Conservation (phyloP, 1,140 invertebrate species). For the Neodiprion fabricii region DNA sequence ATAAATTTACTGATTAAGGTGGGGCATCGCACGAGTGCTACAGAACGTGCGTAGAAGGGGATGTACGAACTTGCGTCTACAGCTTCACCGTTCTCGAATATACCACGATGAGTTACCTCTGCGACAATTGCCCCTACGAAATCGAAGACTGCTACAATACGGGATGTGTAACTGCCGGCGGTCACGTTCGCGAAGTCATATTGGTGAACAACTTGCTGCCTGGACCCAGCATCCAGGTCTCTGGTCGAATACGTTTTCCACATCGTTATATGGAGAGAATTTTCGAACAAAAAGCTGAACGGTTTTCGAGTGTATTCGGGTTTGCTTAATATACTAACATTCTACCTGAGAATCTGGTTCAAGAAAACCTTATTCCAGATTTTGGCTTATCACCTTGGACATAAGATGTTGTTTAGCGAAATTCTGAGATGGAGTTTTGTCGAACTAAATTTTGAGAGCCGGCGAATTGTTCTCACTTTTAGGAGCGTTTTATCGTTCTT, state of each 20-base stretch:
- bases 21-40: slow-evolving; percentile 44
- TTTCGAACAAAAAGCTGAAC: neutral
- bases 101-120: slow-evolving; percentile 47
- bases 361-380: too few relatives aligned
- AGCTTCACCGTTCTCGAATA: slow-evolving; percentile 28
- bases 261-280: neutral
- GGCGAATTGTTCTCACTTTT: too few relatives aligned
- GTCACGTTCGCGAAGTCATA: slow-evolving; percentile 51
- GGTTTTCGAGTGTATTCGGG: too few relatives aligned
- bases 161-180: slow-evolving; percentile 61
- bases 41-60: slow-evolving; percentile 48
- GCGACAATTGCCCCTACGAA: slow-evolving; percentile 59
- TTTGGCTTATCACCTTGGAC: too few relatives aligned
- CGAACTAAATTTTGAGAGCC: too few relatives aligned
- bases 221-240: slow-evolving; percentile 61
- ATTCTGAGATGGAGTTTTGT: too few relatives aligned
- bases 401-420: too few relatives aligned
- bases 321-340: too few relatives aligned
- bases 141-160: slow-evolving; percentile 53
- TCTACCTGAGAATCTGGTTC: too few relatives aligned
- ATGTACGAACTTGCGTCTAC: slow-evolving; percentile 27
- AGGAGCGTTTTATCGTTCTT: too few relatives aligned
- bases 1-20: neutral
- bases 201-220: slow-evolving; percentile 61
- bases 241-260: neutral